Conservation (phyloP, 2,888 invertebrate species). For the Daptonema setosum region DNA sequence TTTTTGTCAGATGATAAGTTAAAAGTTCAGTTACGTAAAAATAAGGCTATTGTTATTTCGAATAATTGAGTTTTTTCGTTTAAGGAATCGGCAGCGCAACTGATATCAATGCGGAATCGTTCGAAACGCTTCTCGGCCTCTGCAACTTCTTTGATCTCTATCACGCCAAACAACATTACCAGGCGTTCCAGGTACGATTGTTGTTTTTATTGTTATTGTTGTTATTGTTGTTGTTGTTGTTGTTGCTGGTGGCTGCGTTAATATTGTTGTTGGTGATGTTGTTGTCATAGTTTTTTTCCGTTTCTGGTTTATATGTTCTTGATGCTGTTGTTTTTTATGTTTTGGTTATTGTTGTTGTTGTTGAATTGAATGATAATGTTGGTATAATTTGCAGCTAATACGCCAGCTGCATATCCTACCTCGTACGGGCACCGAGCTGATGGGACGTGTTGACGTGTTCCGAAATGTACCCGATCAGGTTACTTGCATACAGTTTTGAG, state of each 20-base stretch:
- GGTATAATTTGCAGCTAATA: background rate
- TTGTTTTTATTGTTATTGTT: no score
- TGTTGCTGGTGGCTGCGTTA: background rate
- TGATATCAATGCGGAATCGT: no score
- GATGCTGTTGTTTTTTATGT: background rate
- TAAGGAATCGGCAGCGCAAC: no score
- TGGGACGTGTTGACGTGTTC: background rate
- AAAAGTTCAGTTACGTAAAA: no score
- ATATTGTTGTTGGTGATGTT: background rate
- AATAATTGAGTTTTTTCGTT: no score
- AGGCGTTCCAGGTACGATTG: no score
- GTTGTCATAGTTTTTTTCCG: background rate
- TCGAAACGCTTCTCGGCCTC: no score
- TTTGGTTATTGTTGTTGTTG: background rate
- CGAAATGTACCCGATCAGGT: background rate
- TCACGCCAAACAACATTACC: no score
- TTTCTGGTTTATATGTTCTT: background rate
- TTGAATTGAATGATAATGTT: background rate
- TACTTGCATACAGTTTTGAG: no score
- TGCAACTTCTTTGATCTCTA: no score
- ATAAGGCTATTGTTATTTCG: no score
- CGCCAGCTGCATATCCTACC: background rate
- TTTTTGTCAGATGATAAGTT: no score
- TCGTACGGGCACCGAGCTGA: background rate
- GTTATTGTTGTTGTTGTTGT: background rate